Conservation (phyloP, 2,797 vertebrate genomes). For the Arctocebus calabarensis region DNA sequence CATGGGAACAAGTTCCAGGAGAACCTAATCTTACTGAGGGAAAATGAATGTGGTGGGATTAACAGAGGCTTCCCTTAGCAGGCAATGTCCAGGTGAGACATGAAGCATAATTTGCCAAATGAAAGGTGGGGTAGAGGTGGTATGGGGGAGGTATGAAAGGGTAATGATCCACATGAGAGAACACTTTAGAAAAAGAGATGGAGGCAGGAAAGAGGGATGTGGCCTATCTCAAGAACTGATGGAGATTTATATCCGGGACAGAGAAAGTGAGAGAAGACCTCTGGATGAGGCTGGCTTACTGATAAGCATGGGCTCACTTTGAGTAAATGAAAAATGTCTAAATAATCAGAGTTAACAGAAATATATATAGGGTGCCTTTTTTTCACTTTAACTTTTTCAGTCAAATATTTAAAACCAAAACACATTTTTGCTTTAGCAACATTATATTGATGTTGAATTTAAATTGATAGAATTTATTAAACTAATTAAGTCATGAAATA, state of each 20-base stretch:
- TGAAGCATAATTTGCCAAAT: background rate
- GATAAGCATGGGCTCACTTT: background rate
- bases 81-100: background rate
- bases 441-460: background rate
- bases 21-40: background rate
- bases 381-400: background rate
- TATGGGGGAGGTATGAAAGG: background rate
- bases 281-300: background rate
- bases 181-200: background rate
- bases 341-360: conserved; percentile 22
- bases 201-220: background rate
- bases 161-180: background rate
- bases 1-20: background rate
- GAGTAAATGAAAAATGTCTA: background rate
- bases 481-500: background rate
- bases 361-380: background rate
- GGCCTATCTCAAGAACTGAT: background rate
- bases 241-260: background rate
- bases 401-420: conserved; percentile 37
- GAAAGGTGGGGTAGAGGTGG: background rate
- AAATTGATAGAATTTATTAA: background rate
- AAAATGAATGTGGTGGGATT: background rate
- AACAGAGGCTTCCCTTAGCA: background rate
- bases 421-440: conserved; percentile 26
- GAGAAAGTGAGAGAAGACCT: background rate